Evolutionary conservation across 2,113 vertebrate genomes (phyloP).

Genomic region (Colaptes auratus): DNA sequence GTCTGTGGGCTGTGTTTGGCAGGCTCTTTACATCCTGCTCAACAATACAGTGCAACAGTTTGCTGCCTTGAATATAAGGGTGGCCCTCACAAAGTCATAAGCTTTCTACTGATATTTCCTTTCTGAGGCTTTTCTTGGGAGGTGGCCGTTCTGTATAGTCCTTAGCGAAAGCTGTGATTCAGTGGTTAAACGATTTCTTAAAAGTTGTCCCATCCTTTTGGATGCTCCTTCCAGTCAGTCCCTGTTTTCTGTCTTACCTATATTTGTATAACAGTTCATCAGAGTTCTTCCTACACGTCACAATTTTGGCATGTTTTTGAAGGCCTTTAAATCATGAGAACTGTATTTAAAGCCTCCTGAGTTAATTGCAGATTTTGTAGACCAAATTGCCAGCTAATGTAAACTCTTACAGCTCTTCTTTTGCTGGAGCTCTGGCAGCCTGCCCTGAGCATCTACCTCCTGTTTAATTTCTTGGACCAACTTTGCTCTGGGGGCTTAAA

Average conservation of each 20-base stretch:
- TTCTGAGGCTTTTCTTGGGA: slow-evolving; percentile 73
- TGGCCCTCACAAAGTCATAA: slow-evolving; percentile 51
- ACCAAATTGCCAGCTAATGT: not conserved
- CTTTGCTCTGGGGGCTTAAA: not conserved
- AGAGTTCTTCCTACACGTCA: not conserved
- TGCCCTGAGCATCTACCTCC: not conserved
- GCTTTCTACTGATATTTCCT: slow-evolving; percentile 70
- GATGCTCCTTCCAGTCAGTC: not conserved
- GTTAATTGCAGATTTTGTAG: not conserved
- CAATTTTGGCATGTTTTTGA: not conserved
- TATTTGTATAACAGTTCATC: not conserved
- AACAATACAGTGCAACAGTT: slow-evolving; percentile 67
- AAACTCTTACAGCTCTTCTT: not conserved
- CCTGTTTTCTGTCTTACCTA: not conserved
- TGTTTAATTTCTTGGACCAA: not conserved
- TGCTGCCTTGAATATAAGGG: slow-evolving; percentile 30
- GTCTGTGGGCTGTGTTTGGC: slow-evolving; percentile 74
- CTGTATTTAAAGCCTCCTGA: not conserved
- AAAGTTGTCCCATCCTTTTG: not conserved
- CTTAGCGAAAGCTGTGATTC: slow-evolving; percentile 38
- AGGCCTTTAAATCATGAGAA: not conserved
- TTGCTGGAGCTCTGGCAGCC: not conserved
- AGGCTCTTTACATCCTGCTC: slow-evolving; percentile 78
- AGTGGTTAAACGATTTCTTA: slow-evolving; percentile 1
- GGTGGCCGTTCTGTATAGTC: slow-evolving; percentile 29